These are phyloP conservation scores for Climacteris rufus DNA, from an alignment of 2,113 vertebrate species.

Conservation along the genomic window DNA sequence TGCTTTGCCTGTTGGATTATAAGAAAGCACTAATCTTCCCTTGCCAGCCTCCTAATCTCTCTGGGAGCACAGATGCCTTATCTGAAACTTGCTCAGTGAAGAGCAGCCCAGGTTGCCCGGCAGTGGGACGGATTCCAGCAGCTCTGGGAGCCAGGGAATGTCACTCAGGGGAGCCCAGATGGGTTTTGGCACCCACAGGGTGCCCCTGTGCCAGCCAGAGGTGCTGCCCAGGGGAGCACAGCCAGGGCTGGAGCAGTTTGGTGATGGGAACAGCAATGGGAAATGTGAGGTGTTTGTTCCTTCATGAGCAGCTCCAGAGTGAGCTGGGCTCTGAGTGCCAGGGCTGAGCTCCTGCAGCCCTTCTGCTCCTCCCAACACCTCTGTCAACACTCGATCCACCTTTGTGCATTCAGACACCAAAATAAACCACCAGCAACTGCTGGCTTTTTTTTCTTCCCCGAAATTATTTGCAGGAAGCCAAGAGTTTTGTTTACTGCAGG, in stretches of 20 bases:
- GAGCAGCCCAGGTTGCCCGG: background rate
- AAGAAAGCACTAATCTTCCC: background rate
- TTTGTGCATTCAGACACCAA: background rate
- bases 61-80: background rate
- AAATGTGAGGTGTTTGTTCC: rapidly evolving
- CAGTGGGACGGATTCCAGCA: rapidly evolving
- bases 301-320: background rate
- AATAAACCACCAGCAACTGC: background rate
- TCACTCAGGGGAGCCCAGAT: background rate
- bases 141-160: background rate
- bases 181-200: background rate
- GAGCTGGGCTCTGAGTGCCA: background rate
- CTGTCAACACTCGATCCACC: background rate
- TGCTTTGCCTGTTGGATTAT: background rate
- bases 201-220: background rate
- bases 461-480: background rate
- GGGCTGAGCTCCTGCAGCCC: background rate
- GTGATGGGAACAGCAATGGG: rapidly evolving
- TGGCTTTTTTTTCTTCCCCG: no score
- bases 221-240: background rate
- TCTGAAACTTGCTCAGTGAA: rapidly evolving
- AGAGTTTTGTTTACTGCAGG: background rate
- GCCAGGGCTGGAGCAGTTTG: background rate
- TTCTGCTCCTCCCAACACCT: background rate
- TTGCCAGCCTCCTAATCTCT: background rate